These are phyloP conservation scores for Brachirus orientalis DNA, from an alignment of 2,113 vertebrate genomes.

Conservation along the genomic window DNA sequence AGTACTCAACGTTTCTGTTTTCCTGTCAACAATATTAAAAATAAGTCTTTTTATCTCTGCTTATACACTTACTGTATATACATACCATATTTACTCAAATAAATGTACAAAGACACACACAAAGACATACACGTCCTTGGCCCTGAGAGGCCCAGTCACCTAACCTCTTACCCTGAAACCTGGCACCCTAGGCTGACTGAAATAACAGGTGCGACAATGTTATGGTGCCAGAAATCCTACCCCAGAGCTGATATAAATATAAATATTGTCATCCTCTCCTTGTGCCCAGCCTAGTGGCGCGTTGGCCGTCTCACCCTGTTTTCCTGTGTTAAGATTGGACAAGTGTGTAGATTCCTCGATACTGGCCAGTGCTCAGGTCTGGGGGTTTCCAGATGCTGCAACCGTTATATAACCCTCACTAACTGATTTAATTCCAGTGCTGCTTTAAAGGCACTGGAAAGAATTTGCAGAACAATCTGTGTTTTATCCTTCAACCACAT, in stretches of 20 bases:
- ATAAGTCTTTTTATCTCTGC: neutral
- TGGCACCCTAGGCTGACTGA: slow-evolving; percentile 69
- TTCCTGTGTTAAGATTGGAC: slow-evolving; percentile 45
- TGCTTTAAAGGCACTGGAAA: slow-evolving; percentile 43
- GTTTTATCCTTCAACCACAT: slow-evolving; percentile 30
- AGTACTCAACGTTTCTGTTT: neutral
- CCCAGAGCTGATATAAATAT: slow-evolving; percentile 77
- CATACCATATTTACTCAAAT: neutral
- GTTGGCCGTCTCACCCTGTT: slow-evolving; percentile 37
- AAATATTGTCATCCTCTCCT: slow-evolving; percentile 72
- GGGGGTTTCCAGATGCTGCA: slow-evolving; percentile 56
- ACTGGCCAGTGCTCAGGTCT: slow-evolving; percentile 39
- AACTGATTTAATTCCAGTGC: slow-evolving; percentile 17
- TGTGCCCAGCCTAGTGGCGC: slow-evolving; percentile 34
- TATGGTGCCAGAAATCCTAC: slow-evolving; percentile 84
- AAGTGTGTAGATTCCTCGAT: slow-evolving; percentile 21
- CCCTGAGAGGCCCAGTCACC: slow-evolving; percentile 36
- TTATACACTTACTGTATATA: slow-evolving; percentile 4
- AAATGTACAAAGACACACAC: slow-evolving; percentile 21
- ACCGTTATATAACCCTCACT: slow-evolving; percentile 41
- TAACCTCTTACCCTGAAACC: slow-evolving; percentile 72
- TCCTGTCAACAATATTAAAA: slow-evolving; percentile 7
- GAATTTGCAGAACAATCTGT: slow-evolving; percentile 31
- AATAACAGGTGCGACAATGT: slow-evolving; percentile 74
- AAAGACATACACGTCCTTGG: neutral